Conservation (phyloP, 2,113 vertebrate genomes). For the Chunga burmeisteri region DNA sequence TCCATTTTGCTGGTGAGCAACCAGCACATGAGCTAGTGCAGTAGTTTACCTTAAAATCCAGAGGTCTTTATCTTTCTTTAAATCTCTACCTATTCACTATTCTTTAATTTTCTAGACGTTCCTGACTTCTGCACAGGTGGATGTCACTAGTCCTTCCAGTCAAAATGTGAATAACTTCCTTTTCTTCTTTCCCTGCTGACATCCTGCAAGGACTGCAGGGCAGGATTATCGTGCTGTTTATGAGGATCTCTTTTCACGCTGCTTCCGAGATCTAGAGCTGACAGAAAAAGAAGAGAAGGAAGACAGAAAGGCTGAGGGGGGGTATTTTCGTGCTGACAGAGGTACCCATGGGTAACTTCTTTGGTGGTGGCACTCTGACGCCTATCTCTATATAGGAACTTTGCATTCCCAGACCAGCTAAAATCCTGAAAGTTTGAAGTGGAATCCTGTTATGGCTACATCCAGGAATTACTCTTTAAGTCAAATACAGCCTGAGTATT, state of each 20-base stretch:
- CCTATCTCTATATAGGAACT: background rate
- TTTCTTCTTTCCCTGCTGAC: background rate
- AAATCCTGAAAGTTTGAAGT: background rate
- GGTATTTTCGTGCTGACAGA: background rate
- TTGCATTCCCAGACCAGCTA: background rate
- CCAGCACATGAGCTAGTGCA: background rate
- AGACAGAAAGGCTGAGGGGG: background rate
- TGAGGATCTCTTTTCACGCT: background rate
- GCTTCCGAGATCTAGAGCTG: background rate
- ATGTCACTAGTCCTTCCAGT: background rate
- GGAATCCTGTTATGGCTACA: background rate
- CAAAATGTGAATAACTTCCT: background rate
- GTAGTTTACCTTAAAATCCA: background rate
- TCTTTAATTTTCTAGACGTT: background rate
- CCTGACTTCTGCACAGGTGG: background rate
- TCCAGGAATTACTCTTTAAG: background rate
- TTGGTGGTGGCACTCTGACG: background rate
- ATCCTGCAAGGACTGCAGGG: background rate
- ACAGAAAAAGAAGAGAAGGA: background rate
- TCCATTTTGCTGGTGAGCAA: background rate
- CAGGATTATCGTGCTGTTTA: background rate
- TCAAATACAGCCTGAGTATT: background rate
- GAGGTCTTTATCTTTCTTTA: background rate
- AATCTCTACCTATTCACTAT: background rate
- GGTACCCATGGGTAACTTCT: background rate